These are phyloP conservation scores for Hemichromis elongatus DNA, from an alignment of 2,113 vertebrate genomes.

Conservation along the genomic window DNA sequence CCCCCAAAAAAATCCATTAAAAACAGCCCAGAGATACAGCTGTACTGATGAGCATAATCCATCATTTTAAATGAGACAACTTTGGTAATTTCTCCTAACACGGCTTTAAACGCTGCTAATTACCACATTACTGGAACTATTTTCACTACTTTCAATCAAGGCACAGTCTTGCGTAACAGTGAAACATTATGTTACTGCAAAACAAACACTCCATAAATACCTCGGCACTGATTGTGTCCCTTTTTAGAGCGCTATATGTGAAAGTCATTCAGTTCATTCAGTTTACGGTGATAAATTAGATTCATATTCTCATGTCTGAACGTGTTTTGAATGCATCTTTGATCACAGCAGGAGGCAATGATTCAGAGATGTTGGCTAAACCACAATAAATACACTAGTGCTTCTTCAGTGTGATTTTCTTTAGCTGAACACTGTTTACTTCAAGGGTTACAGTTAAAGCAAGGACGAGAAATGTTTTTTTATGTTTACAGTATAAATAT, in stretches of 20 bases:
- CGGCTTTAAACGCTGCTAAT: neutral
- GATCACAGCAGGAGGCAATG: conserved; percentile 5
- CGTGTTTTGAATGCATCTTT: neutral
- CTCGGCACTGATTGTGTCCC: neutral
- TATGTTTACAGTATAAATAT: neutral
- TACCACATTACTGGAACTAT: neutral
- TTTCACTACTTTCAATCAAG: neutral
- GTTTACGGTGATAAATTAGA: conserved; percentile 16
- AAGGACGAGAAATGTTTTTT: neutral
- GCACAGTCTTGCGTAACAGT: neutral
- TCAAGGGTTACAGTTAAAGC: neutral
- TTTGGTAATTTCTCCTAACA: neutral
- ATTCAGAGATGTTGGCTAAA: conserved; percentile 2
- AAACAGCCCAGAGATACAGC: conserved; percentile 9
- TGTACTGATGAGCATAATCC: neutral
- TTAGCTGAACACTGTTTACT: neutral
- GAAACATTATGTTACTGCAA: neutral
- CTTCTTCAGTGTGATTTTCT: neutral
- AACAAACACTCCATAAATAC: neutral
- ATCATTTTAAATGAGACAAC: conserved; percentile 24
- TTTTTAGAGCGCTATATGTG: neutral
- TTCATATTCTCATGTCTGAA: neutral
- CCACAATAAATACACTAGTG: neutral
- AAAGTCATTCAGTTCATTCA: neutral
- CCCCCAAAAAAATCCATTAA: neutral